Evolutionary conservation across 2,797 vertebrate species (phyloP).

Genomic region (Agapornis canus): DNA sequence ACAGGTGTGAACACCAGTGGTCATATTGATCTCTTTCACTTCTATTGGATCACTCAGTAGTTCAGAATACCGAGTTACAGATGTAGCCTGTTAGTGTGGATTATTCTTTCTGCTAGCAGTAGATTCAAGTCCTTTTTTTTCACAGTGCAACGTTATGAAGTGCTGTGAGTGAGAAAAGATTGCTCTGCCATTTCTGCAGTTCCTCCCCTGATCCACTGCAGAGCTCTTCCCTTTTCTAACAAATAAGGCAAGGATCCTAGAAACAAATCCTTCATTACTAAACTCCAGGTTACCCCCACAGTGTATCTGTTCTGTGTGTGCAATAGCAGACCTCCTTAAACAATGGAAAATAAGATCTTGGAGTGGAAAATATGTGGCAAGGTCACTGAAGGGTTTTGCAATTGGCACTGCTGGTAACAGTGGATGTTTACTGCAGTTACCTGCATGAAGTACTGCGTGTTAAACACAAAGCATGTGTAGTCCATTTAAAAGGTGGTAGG

Average conservation of each 20-base stretch:
- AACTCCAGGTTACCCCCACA: background rate
- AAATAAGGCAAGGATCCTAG: background rate
- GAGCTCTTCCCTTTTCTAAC: background rate
- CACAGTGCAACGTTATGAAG: background rate
- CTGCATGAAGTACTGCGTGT: background rate
- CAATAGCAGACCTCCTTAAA: background rate
- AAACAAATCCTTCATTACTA: background rate
- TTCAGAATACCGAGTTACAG: background rate
- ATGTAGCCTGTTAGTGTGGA: background rate
- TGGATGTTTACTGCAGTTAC: background rate
- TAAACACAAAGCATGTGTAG: background rate
- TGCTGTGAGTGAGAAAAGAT: background rate
- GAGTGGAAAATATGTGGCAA: background rate
- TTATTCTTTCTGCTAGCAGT: background rate
- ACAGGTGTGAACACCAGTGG: no score
- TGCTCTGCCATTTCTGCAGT: accelerated
- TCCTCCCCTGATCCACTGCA: background rate
- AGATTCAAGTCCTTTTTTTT: background rate
- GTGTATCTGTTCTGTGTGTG: background rate
- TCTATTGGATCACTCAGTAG: background rate
- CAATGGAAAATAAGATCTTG: background rate
- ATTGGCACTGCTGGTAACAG: background rate
- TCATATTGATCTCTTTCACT: background rate
- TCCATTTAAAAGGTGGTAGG: background rate
- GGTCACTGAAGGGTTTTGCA: background rate